Evolutionary conservation across 2,113 vertebrate genomes (phyloP).

Genomic region (Anseranas semipalmata): DNA sequence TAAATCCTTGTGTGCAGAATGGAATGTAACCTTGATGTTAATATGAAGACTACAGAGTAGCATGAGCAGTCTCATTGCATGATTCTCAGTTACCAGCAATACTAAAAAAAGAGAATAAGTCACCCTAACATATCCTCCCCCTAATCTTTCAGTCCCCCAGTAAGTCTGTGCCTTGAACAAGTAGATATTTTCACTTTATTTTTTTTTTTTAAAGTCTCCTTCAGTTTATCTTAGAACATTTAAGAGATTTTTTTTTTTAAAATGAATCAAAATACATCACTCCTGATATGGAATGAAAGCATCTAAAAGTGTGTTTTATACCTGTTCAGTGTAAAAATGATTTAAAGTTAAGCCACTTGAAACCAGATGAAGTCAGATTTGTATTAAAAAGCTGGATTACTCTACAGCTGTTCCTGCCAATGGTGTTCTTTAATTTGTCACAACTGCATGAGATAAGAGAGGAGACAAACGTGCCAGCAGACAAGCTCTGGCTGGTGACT

Average conservation of each 20-base stretch:
- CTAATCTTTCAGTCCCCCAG: background rate
- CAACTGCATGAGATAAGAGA: background rate
- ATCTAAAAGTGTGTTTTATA: background rate
- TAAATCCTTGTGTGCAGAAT: background rate
- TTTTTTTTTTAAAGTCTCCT: background rate
- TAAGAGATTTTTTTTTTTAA: background rate
- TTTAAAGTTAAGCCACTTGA: background rate
- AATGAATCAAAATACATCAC: background rate
- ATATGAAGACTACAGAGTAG: background rate
- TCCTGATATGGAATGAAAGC: background rate
- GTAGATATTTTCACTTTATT: background rate
- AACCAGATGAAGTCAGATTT: background rate
- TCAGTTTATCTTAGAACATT: background rate
- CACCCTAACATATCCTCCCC: background rate
- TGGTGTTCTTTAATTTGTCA: conserved; percentile 4
- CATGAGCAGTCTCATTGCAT: background rate
- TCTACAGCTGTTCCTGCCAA: background rate
- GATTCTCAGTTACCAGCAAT: background rate
- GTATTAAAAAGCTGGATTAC: background rate
- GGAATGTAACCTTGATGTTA: background rate
- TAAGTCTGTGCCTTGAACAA: background rate
- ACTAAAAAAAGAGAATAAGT: background rate
- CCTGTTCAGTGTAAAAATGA: background rate
- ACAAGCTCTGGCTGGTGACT: background rate
- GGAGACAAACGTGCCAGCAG: background rate